Percentiles rank a stretch among this genome's conserved stretches.
Conservation (phyloP, 1,140 invertebrate genomes). For the Acromyrmex heyeri region DNA sequence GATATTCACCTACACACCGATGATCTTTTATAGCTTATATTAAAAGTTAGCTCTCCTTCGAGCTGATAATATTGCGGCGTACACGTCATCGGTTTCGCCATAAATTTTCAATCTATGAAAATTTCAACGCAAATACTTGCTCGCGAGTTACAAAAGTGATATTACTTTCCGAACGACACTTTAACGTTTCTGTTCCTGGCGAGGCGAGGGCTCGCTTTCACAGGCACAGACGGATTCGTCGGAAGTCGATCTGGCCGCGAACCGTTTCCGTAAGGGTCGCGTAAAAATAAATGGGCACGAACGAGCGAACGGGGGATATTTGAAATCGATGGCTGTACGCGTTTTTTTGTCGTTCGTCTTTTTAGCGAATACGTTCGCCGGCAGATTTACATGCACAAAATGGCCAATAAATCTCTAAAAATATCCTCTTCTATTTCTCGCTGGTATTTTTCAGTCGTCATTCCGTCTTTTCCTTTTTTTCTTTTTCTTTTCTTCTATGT, state of each 20-base stretch:
- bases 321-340: slow-evolving; percentile 61
- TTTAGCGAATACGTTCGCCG: slow-evolving; percentile 59
- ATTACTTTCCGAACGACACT: slow-evolving; percentile 54
- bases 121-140: slow-evolving; percentile 41
- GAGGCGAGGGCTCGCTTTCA: slow-evolving; percentile 7
- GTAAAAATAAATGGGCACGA: slow-evolving; percentile 54
- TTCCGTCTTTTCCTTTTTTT: slow-evolving; percentile 15
- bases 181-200: slow-evolving; percentile 47
- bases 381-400: slow-evolving; percentile 72
- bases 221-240: slow-evolving; percentile 42
- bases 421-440: slow-evolving; percentile 68
- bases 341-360: slow-evolving; percentile 51
- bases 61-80: neutral
- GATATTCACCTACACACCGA: neutral
- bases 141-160: slow-evolving; percentile 53
- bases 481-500: slow-evolving; percentile 1
- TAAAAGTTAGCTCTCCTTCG: slow-evolving; percentile 8
- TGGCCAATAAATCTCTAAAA: slow-evolving; percentile 75
- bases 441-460: slow-evolving; percentile 66
- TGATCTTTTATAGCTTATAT: neutral
- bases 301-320: slow-evolving; percentile 58
- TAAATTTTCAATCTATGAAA: slow-evolving; percentile 48
- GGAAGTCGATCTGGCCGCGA: slow-evolving; percentile 52
- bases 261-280: slow-evolving; percentile 58
- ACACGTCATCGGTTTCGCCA: slow-evolving; percentile 20